These are phyloP conservation scores for Cherax destructor DNA, from an alignment of 1,140 invertebrate species.

Conservation along the genomic window DNA sequence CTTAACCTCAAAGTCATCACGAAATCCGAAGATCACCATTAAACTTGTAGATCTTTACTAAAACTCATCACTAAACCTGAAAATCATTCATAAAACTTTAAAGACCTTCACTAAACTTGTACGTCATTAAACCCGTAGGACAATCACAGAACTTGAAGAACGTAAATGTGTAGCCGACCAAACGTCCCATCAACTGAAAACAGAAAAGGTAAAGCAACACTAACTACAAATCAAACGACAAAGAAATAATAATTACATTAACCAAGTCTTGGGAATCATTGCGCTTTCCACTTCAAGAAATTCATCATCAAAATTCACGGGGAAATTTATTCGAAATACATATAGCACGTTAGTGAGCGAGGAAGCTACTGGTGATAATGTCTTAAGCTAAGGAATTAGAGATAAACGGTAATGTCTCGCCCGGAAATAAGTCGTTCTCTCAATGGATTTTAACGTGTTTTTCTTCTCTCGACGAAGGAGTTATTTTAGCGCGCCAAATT, in stretches of 20 bases:
- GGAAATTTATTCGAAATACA: not conserved
- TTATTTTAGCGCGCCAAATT: slow-evolving; percentile 36
- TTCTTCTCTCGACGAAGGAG: slow-evolving; percentile 28
- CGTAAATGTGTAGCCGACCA: too few relatives aligned
- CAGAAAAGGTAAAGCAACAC: too few relatives aligned
- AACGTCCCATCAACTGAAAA: too few relatives aligned
- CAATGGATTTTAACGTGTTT: slow-evolving; percentile 7
- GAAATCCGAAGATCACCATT: too few relatives aligned
- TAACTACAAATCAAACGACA: not conserved
- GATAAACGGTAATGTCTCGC: not conserved
- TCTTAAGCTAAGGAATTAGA: not conserved
- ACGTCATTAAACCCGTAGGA: too few relatives aligned
- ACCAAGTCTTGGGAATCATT: not conserved
- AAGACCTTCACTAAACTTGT: too few relatives aligned
- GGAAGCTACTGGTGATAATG: not conserved
- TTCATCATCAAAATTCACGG: not conserved
- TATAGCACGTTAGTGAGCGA: not conserved
- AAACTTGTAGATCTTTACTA: too few relatives aligned
- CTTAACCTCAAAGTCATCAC: too few relatives aligned
- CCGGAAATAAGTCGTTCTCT: not conserved
- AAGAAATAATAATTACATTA: not conserved
- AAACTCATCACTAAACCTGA: too few relatives aligned
- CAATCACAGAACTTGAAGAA: too few relatives aligned
- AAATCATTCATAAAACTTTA: too few relatives aligned
- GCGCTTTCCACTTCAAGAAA: not conserved